These are phyloP conservation scores for Thaleichthys pacificus DNA, from an alignment of 2,797 vertebrate species.

Conservation along the genomic window DNA sequence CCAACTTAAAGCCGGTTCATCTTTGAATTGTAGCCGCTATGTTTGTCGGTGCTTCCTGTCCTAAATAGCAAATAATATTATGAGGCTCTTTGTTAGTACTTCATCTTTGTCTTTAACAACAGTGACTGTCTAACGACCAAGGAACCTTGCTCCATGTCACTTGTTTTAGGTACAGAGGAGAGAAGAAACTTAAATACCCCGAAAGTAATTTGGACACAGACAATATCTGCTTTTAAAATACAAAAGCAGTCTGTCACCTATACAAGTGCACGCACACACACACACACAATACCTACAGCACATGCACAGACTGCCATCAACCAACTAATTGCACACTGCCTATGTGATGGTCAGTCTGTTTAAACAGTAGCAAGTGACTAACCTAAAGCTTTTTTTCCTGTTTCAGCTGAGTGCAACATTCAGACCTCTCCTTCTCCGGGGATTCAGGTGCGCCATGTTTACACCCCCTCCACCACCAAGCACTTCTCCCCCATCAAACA, in stretches of 20 bases:
- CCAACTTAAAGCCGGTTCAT: not conserved
- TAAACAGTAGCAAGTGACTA: constrained; percentile 1
- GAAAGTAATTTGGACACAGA: not conserved
- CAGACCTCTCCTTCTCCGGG: constrained; percentile 96
- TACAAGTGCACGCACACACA: no score
- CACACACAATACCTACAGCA: no score
- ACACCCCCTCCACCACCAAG: constrained; percentile 97
- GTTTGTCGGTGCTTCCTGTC: no score
- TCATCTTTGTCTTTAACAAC: no score
- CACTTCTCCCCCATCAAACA: constrained; percentile 99
- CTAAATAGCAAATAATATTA: no score
- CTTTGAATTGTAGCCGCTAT: no score
- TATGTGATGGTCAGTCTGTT: no score
- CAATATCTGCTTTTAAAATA: no score
- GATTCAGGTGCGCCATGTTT: constrained; percentile 96
- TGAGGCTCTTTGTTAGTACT: no score
- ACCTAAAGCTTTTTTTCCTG: not conserved
- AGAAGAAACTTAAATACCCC: not conserved
- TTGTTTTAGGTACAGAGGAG: not conserved
- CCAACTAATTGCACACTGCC: no score
- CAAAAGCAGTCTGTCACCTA: no score
- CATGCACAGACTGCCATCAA: no score
- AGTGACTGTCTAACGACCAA: not conserved
- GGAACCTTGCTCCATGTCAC: not conserved
- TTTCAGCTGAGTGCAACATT: constrained; percentile 94